Evolutionary conservation across 2,113 vertebrate species (phyloP).

Genomic region (Ptychochromis oligacanthus): DNA sequence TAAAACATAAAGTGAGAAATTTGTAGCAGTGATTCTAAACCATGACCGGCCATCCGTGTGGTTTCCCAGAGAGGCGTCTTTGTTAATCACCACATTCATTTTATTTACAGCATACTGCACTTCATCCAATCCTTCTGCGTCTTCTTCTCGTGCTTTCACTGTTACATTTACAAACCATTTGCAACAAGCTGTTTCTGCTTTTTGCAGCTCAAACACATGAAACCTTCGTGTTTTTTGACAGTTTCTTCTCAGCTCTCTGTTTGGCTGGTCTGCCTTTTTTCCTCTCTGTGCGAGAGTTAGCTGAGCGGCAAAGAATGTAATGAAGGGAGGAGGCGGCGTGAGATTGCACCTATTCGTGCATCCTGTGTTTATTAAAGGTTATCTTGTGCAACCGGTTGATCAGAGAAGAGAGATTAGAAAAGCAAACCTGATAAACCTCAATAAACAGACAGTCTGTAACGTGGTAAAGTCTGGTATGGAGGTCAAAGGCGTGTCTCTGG

Average conservation of each 20-base stretch:
- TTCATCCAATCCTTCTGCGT: no score
- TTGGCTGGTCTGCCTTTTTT: no score
- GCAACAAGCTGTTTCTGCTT: not conserved
- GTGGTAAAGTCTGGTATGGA: not conserved
- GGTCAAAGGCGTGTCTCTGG: not conserved
- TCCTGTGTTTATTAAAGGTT: not conserved
- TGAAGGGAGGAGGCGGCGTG: not conserved
- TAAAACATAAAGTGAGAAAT: no score
- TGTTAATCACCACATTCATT: no score
- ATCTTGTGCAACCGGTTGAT: not conserved
- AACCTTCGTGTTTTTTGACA: no score
- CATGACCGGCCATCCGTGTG: no score
- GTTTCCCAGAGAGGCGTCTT: no score
- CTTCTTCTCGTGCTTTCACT: not conserved
- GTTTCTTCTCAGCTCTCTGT: no score
- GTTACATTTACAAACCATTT: rapidly evolving
- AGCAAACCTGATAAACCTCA: rapidly evolving
- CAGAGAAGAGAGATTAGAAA: not conserved
- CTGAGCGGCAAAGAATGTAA: not conserved
- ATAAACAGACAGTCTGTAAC: not conserved
- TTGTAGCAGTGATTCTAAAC: no score
- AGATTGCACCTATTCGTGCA: no score
- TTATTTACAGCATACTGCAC: no score
- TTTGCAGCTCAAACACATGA: not conserved
- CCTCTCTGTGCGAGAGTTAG: not conserved